Evolutionary conservation across 2,888 invertebrate genomes (phyloP).

Genomic region (Drosophila emarginata): DNA sequence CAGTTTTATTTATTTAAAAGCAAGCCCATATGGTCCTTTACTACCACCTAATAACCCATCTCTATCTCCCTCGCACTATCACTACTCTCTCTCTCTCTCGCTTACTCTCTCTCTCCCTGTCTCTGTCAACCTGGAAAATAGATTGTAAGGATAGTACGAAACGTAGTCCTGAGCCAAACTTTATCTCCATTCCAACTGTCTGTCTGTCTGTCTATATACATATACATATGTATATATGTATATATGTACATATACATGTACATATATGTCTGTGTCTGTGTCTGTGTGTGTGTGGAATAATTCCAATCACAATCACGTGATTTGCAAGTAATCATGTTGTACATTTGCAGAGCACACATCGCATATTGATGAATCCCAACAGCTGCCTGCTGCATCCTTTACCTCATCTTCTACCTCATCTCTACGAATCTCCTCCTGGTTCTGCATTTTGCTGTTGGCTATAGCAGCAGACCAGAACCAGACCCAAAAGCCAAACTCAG

Average conservation of each 20-base stretch:
- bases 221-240: neutral
- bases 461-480: constrained; percentile 8
- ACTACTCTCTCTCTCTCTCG: no score
- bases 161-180: neutral
- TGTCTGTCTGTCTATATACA: neutral
- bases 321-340: constrained; percentile 78
- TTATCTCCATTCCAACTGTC: neutral
- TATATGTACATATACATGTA: no score
- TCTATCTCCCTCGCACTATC: no score
- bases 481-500: neutral
- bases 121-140: neutral
- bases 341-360: constrained; percentile 67
- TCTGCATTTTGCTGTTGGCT: constrained; percentile 10
- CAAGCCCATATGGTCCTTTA: neutral
- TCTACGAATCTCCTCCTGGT: no score
- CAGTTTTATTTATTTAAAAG: neutral
- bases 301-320: constrained; percentile 72
- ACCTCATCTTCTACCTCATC: constrained; percentile 4
- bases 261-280: constrained; percentile 19
- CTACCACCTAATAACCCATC: neutral
- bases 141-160: neutral
- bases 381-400: neutral
- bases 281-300: constrained; percentile 56
- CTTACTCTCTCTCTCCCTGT: neutral
- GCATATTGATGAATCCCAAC: constrained; percentile 64